Percentiles rank a stretch among this genome's conserved stretches.
These are phyloP conservation scores for Bombyx mandarina DNA, from an alignment of 1,140 invertebrate species.

Conservation along the genomic window DNA sequence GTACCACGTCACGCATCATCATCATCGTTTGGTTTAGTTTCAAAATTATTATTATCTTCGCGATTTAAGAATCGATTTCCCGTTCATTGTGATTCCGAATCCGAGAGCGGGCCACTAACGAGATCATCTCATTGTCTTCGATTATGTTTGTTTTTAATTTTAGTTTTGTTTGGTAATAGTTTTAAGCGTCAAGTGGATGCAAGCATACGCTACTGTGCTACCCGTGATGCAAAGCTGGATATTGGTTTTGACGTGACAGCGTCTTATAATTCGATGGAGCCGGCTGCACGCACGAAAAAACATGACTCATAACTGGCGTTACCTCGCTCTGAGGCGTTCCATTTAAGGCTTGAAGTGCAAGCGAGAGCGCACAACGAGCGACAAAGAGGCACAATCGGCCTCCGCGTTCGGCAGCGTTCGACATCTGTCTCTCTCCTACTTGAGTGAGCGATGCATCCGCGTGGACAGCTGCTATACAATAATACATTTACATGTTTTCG, in stretches of 20 bases:
- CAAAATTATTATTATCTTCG: constrained; percentile 5
- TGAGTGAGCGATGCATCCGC: too few relatives aligned
- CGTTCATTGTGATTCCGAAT: constrained; percentile 19
- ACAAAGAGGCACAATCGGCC: too few relatives aligned
- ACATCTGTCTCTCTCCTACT: too few relatives aligned
- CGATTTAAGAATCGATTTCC: constrained; percentile 34
- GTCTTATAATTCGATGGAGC: too few relatives aligned
- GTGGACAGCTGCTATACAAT: too few relatives aligned
- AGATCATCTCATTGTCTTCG: constrained; percentile 49
- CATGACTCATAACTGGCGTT: too few relatives aligned
- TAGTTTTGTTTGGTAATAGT: constrained; percentile 40
- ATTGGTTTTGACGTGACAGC: background rate
- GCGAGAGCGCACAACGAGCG: too few relatives aligned
- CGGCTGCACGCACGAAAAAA: too few relatives aligned
- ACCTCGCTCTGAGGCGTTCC: too few relatives aligned
- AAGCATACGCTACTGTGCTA: constrained; percentile 31
- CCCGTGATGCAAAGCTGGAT: background rate
- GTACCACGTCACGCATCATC: constrained; percentile 35
- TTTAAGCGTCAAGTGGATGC: constrained; percentile 42
- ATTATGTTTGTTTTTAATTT: constrained; percentile 51
- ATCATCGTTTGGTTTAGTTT: constrained; percentile 5
- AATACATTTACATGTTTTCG: too few relatives aligned
- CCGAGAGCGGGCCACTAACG: constrained; percentile 16
- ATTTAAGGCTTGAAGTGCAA: too few relatives aligned
- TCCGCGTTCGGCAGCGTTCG: too few relatives aligned